Percentiles rank a stretch among this genome's conserved stretches.
These are phyloP conservation scores for Panagrolaimus sp. DNA, from an alignment of 1,140 invertebrate genomes.

Conservation along the genomic window DNA sequence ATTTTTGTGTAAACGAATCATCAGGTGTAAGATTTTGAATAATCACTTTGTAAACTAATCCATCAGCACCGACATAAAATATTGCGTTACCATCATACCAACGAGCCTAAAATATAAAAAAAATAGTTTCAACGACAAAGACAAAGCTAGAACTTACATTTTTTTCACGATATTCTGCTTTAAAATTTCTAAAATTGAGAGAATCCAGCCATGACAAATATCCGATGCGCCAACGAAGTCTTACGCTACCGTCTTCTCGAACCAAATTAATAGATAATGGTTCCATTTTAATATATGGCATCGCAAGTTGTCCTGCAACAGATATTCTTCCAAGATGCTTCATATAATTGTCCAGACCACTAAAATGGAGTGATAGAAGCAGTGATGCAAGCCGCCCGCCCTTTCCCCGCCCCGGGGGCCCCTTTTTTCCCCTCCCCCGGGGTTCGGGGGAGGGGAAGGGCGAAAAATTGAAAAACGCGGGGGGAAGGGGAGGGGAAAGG, in stretches of 20 bases:
- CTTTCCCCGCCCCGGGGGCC: too few species aligned
- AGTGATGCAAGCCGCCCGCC: too few species aligned
- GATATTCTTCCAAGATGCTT: slow-evolving; percentile 20
- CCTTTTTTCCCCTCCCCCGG: too few species aligned
- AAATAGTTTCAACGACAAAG: slow-evolving; percentile 3
- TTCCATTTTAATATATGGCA: slow-evolving; percentile 2
- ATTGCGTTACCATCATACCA: slow-evolving; percentile 43
- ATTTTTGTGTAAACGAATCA: slow-evolving; percentile 19
- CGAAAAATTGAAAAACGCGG: too few species aligned
- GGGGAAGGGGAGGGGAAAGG: too few species aligned
- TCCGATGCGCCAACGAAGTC: slow-evolving; percentile 34
- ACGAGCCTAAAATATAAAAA: slow-evolving; percentile 28
- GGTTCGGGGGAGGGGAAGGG: too few species aligned
- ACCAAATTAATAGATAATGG: slow-evolving; percentile 28
- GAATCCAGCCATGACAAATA: slow-evolving; percentile 31
- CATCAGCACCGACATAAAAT: slow-evolving; percentile 37
- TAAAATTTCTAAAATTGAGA: slow-evolving; percentile 31
- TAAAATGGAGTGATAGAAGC: neutral
- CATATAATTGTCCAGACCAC: slow-evolving; percentile 20
- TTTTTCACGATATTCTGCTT: slow-evolving; percentile 26
- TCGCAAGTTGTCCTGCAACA: slow-evolving; percentile 17
- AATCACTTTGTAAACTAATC: slow-evolving; percentile 31
- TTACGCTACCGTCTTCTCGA: slow-evolving; percentile 39
- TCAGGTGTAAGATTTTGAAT: slow-evolving; percentile 38
- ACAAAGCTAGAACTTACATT: slow-evolving; percentile 21